Conservation (phyloP, 2,113 vertebrate species). For the Cheirogaleus medius region DNA sequence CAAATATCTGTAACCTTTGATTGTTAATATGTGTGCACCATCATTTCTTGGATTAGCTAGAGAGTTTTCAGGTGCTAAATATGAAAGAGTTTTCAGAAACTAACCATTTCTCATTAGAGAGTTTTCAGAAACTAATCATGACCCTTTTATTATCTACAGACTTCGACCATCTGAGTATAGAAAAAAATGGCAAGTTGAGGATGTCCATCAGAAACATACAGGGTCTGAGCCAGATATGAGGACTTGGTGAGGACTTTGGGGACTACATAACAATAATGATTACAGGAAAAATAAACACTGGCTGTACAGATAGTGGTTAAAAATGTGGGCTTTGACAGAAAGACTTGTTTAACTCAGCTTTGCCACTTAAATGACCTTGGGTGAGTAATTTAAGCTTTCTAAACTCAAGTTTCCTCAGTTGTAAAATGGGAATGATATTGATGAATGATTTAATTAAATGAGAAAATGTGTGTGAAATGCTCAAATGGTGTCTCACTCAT, state of each 20-base stretch:
- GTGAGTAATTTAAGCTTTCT: conserved; percentile 8
- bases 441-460: not conserved
- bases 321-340: not conserved
- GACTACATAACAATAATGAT: not conserved
- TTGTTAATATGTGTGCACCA: conserved; percentile 24
- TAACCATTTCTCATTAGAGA: not conserved
- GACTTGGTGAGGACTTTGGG: not conserved
- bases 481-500: not conserved
- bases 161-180: not conserved
- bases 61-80: not conserved
- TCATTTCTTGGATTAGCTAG: not conserved
- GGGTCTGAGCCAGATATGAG: not conserved
- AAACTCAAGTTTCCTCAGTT: conserved; percentile 22
- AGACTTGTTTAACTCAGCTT: not conserved
- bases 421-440: not conserved
- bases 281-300: not conserved
- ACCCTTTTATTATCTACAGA: not conserved
- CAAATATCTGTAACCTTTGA: conserved; percentile 51
- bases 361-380: not conserved
- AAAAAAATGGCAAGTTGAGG: not conserved
- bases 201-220: not conserved
- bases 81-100: not conserved
- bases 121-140: not conserved
- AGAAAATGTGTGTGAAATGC: not conserved
- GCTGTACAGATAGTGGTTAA: not conserved